Evolutionary conservation across 2,113 vertebrate species (phyloP).

Genomic region (Gulo gulo): DNA sequence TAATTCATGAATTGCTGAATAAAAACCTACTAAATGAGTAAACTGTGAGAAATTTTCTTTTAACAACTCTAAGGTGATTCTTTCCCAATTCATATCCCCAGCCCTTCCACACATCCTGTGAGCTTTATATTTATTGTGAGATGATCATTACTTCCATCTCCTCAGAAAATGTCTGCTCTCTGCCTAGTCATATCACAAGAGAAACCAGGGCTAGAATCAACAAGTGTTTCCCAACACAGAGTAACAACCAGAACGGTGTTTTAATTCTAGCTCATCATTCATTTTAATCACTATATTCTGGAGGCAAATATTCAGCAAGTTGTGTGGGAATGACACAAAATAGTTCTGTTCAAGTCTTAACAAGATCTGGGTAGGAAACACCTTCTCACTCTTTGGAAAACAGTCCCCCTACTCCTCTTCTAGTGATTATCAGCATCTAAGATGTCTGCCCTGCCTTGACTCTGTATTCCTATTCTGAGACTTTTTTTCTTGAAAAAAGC

Average conservation of each 20-base stretch:
- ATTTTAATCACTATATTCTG: neutral
- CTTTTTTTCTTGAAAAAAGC: neutral
- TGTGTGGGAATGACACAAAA: neutral
- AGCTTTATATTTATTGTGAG: neutral
- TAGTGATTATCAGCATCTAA: neutral
- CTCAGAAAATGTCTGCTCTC: neutral
- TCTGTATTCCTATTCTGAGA: slow-evolving; percentile 25
- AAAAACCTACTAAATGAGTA: neutral
- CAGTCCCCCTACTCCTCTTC: neutral
- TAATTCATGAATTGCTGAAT: neutral
- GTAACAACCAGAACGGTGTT: neutral
- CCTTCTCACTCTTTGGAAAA: neutral
- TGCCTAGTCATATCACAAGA: fast-evolving
- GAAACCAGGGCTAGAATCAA: neutral
- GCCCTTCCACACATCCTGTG: neutral
- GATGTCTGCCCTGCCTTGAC: neutral
- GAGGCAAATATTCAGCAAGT: neutral
- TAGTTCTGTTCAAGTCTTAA: neutral
- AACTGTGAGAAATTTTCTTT: neutral
- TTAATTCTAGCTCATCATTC: neutral
- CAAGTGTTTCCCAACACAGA: neutral
- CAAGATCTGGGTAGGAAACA: neutral
- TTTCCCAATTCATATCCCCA: neutral
- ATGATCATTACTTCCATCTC: neutral
- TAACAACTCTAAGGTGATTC: neutral